Conservation (phyloP, 2,888 invertebrate species). For the Hypomecis atomaria region DNA sequence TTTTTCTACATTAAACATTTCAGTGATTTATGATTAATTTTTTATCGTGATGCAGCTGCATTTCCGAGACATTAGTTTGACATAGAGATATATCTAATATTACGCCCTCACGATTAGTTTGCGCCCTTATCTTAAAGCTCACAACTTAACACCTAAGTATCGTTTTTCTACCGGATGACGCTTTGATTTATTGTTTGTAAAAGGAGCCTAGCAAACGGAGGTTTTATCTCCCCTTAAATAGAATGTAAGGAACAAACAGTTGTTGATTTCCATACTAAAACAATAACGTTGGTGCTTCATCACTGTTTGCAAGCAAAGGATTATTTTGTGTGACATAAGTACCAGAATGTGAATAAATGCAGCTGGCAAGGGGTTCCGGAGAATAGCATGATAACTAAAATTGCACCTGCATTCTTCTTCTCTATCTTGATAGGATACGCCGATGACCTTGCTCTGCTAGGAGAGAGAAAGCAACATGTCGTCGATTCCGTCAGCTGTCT, state of each 20-base stretch:
- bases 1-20: no score
- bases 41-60: conserved; percentile 5
- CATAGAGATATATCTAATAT: conserved; percentile 30
- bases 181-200: conserved; percentile 78
- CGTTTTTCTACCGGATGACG: conserved; percentile 73
- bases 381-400: no score
- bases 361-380: no score
- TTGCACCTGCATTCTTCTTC: no score
- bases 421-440: no score
- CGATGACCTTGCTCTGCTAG: no score
- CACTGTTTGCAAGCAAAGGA: neutral
- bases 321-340: neutral
- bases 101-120: conserved; percentile 39
- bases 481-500: no score
- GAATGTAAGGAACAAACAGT: conserved; percentile 23
- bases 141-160: conserved; percentile 73
- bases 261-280: conserved; percentile 20
- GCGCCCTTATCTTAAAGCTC: conserved; percentile 53
- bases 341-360: no score
- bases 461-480: no score
- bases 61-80: conserved; percentile 16
- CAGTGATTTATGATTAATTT: no score
- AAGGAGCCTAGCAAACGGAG: conserved; percentile 68
- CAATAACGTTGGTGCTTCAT: neutral
- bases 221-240: conserved; percentile 72